A percentile compares a stretch with the other conserved stretches of the same genome.
phyloP scores from a whole-genome alignment of 2,113 vertebrate species.

The Tenebrosternarchus preto region DNA sequence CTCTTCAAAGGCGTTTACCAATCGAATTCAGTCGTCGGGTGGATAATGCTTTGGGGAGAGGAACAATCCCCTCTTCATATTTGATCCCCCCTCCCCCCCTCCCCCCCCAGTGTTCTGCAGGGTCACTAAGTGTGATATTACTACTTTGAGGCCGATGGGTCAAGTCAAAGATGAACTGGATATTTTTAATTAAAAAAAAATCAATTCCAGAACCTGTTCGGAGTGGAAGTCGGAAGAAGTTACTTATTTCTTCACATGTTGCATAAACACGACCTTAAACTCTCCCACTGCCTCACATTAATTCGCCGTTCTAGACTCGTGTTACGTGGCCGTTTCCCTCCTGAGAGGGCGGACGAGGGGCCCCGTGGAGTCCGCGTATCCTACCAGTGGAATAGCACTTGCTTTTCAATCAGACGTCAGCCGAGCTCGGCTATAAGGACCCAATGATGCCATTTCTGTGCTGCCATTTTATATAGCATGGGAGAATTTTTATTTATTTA shows the following conservation, averaged over 20 bases:
- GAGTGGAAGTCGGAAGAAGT: not conserved
- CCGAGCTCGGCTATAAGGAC: slow-evolving; percentile 1
- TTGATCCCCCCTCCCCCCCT: not conserved
- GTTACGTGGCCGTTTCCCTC: slow-evolving; percentile 25
- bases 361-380: slow-evolving; percentile 9
- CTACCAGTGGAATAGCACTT: slow-evolving; percentile 8
- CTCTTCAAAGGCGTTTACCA: too few relatives aligned
- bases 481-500: not conserved
- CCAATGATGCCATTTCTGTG: slow-evolving; percentile 12
- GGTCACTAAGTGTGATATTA: not conserved
- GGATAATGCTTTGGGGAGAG: not conserved
- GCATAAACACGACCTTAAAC: slow-evolving; percentile 16
- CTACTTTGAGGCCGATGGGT: slow-evolving; percentile 11
- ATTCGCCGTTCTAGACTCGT: slow-evolving; percentile 35
- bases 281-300: slow-evolving; percentile 11
- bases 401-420: slow-evolving; percentile 34
- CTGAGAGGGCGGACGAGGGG: slow-evolving; percentile 18
- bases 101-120: not conserved
- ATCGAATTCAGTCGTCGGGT: not conserved
- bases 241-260: slow-evolving; percentile 34
- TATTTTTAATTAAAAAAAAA: not conserved
- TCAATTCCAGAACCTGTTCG: slow-evolving; percentile 26
- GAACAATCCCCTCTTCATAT: not conserved
- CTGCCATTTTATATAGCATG: slow-evolving; percentile 22
- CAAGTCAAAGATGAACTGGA: slow-evolving; percentile 19